Base-by-base conservation (phyloP, 2,888 invertebrate genomes). In the Trachelus troglodyta region DNA sequence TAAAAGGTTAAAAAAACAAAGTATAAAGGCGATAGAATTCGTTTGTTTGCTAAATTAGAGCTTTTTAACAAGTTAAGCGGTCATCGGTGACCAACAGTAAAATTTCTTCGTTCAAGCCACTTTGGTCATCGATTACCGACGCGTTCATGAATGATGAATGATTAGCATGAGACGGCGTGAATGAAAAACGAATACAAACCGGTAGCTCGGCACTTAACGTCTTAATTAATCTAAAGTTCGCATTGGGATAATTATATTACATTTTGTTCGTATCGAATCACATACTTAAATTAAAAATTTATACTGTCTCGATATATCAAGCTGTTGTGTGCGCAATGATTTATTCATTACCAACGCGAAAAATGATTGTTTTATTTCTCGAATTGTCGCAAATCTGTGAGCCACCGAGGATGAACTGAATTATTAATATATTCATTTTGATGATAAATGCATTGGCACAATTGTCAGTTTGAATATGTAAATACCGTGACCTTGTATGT, bases 381-480 rank as follows among this genome's bases (percentile, higher is more conserved):
- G 2, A 23, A 56, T 56, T 23, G 23, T 56, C 56, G 56, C 56
- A 56, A 56, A 56, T 56, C 23, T 56, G 3, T 56, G 56, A 56
- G 9, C 23, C 56, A 56, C 56, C 23, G 23, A 23, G 2, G 9
- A 23, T 56, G 9, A 56, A 9, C 15, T 56, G 56, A 56, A 56
- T 56, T 23, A 56, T 23, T 2, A 56, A 23, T 56, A 56, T 71
- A 71, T 71, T 31, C 71, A 77, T 77, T 56, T 31, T 71, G 37
- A 79, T 75, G 69, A 79, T 79, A 56, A 37, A 34, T 31, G 40
- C 69, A 81, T 83, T 84, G 84, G 84, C 83, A 84, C 83, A 80
- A 79, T 79, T 75, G 71, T 79, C 37, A 35, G 23, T 56, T 15
- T 23, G 23, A 56, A 56, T 56, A 56, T 56, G 56, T 56, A 56